Base-by-base conservation (phyloP, 1,140 invertebrate species). In the Ostrea denselamellosa region DNA sequence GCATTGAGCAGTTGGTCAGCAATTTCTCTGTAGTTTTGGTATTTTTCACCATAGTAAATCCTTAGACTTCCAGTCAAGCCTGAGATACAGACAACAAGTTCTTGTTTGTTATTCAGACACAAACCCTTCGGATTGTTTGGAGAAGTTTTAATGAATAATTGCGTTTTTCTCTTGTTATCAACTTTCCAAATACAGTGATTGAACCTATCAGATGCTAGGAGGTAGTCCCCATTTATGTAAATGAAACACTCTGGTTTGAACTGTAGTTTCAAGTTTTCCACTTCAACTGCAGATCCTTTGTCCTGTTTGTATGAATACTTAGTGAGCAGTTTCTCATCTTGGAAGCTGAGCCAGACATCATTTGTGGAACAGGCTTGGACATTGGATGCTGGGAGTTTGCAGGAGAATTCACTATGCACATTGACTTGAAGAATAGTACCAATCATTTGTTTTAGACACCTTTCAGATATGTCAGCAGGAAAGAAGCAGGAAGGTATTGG, bases 111-210 rank as follows among this genome's bases (percentile, higher is more conserved):
- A 44, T 83, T 83, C 51, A 83, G 44, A 25, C 44, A 54, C 17
- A 83, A 14, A 12, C 82, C 82, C 22, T 54, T 83, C 25, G 82
- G 82, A 51, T 83, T 52, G 17, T n/a, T 19, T 25, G 51, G 53
- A 22, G 51, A 52, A n/a, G 51, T 83, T 52, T 52, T 54, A 7
- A 83, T 83, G 44, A 83, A 54, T 17, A 19, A 19, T 19, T 83
- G 51, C 9, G 51, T n/a, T 19, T 83, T 83, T 53, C 82, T 25
- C 10, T 83, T 83, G 22, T 53, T 83, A 10, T 53, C 53, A n/a
- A 83, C 25, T 54, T 54, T 52, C 53, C 44, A 54, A 83, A 83
- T 83, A 22, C 82, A 83, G 44, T 83, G 82, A 44, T 83, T 83
- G 51, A 53, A 52, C 53, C 82, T 83, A 51, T 83, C 82, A 52